Evolutionary conservation across 2,113 vertebrate genomes (phyloP).

Genomic region (Laterallus jamaicensis): DNA sequence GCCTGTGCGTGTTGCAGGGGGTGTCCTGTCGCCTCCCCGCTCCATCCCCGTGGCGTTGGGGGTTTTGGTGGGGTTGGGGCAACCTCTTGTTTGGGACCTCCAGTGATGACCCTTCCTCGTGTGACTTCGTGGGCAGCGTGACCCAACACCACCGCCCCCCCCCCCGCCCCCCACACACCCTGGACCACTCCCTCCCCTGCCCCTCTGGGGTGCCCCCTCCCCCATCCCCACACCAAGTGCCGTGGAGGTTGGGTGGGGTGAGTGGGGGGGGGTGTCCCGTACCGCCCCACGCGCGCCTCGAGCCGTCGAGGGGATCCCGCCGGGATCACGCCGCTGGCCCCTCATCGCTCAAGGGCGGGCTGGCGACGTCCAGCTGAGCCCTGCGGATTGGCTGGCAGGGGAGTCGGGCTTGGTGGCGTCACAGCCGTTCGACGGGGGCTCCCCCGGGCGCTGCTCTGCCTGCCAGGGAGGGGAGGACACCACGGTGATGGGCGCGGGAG

Average conservation of each 20-base stretch:
- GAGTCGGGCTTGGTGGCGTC: background rate
- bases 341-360: background rate
- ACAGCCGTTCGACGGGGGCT: background rate
- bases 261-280: background rate
- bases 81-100: background rate
- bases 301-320: constrained; percentile 27
- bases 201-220: no score
- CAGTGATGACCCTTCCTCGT: background rate
- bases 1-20: background rate
- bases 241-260: no score
- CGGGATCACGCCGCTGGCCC: background rate
- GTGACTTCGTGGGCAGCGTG: background rate
- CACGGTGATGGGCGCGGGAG: background rate
- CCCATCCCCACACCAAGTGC: rapidly evolving
- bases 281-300: background rate
- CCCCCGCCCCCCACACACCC: no score
- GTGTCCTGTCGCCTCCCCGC: background rate
- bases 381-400: background rate
- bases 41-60: rapidly evolving
- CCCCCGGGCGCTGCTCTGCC: background rate
- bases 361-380: background rate
- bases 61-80: background rate
- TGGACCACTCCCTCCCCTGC: background rate
- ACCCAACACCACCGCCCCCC: background rate
- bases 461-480: background rate